These are phyloP conservation scores for Phymatocera aterrima DNA, from an alignment of 2,888 invertebrate genomes.

Conservation along the genomic window DNA sequence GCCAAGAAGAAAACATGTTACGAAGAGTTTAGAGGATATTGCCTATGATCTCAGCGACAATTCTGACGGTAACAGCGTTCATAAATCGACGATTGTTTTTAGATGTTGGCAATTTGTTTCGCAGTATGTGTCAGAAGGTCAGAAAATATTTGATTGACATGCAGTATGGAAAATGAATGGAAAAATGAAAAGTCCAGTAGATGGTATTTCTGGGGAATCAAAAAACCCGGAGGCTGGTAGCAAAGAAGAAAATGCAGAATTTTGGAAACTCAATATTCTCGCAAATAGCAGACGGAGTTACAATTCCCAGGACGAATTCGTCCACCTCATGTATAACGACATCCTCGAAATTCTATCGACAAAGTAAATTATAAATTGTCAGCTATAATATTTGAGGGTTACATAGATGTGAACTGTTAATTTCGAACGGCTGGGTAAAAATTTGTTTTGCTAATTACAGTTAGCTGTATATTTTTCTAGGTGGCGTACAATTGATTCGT, in stretches of 20 bases:
- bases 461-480: neutral
- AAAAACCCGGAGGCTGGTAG: neutral
- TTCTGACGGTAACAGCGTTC: too few relatives aligned
- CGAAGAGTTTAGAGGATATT: too few relatives aligned
- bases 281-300: constrained; percentile 56
- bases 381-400: neutral
- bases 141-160: neutral
- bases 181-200: neutral
- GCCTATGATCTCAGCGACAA: too few relatives aligned
- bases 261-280: constrained; percentile 9
- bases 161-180: neutral
- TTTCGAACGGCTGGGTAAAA: too few relatives aligned
- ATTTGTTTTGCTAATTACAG: too few relatives aligned
- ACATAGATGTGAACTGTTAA: too few relatives aligned
- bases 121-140: neutral
- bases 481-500: neutral
- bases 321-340: constrained; percentile 58
- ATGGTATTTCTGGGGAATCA: neutral
- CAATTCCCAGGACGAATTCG: constrained; percentile 57
- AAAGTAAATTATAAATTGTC: constrained; percentile 51
- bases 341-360: constrained; percentile 52
- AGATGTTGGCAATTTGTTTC: neutral
- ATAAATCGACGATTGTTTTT: too few relatives aligned
- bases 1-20: too few relatives aligned
- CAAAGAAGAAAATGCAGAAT: constrained; percentile 15